phyloP scores from a whole-genome alignment of 2,797 vertebrate species.

The Loris lydekkerianus region DNA sequence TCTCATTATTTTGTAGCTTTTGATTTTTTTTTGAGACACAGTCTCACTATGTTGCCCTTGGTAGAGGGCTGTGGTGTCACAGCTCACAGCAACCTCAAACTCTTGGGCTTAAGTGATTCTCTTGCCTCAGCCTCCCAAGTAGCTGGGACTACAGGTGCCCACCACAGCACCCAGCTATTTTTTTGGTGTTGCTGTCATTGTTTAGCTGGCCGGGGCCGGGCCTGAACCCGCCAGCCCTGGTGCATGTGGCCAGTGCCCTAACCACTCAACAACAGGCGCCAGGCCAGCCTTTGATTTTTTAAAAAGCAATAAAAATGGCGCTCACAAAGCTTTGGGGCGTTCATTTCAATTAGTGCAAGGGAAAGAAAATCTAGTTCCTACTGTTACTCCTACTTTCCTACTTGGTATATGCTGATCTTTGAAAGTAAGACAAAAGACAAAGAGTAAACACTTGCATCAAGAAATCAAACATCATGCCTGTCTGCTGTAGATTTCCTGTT shows the following conservation, averaged over 20 bases:
- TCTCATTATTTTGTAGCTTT: constrained; percentile 4
- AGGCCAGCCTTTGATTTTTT: background rate
- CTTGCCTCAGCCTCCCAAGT: too few relatives aligned
- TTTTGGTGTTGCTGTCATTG: too few relatives aligned
- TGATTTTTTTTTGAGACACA: background rate
- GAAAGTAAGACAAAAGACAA: constrained; percentile 60
- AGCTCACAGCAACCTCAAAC: too few relatives aligned
- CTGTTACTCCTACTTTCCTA: constrained; percentile 63
- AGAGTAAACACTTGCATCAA: constrained; percentile 39
- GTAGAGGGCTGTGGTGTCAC: too few relatives aligned
- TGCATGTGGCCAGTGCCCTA: too few relatives aligned
- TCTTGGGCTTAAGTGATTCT: too few relatives aligned
- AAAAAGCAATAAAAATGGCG: constrained; percentile 28
- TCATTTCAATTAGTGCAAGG: background rate
- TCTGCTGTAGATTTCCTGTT: constrained; percentile 22
- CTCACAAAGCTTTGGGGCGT: background rate
- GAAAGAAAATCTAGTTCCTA: constrained; percentile 53
- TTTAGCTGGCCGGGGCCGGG: too few relatives aligned
- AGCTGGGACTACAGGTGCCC: too few relatives aligned
- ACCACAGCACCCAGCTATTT: too few relatives aligned
- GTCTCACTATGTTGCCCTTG: too few relatives aligned
- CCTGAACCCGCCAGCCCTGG: too few relatives aligned
- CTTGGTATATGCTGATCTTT: constrained; percentile 54
- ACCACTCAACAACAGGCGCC: too few relatives aligned
- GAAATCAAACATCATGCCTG: constrained; percentile 62